These are phyloP conservation scores for Acrocephalus scirpaceus DNA, from an alignment of 2,797 vertebrate species.

Conservation along the genomic window DNA sequence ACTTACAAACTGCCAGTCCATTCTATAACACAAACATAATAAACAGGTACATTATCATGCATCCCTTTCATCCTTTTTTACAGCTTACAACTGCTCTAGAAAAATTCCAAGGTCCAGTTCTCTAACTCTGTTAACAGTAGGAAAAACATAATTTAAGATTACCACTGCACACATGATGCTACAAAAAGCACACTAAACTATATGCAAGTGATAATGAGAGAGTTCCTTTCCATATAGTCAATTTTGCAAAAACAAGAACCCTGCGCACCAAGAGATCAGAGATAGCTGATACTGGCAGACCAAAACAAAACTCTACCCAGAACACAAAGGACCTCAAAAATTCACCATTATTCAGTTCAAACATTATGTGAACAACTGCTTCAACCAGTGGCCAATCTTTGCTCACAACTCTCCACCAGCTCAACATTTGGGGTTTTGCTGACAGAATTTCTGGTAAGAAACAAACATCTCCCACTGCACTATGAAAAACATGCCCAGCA, in stretches of 20 bases:
- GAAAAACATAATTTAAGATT: background rate
- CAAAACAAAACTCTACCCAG: background rate
- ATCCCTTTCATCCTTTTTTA: background rate
- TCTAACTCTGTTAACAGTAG: background rate
- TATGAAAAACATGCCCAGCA: background rate
- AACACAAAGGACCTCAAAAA: background rate
- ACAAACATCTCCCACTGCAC: background rate
- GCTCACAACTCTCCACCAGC: background rate
- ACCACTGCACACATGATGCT: background rate
- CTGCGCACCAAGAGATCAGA: background rate
- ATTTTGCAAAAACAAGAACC: background rate
- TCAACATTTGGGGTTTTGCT: background rate
- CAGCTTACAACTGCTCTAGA: background rate
- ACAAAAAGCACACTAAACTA: background rate
- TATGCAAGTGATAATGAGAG: background rate
- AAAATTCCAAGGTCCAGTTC: background rate
- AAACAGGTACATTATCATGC: background rate
- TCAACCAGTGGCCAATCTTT: background rate
- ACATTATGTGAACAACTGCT: background rate
- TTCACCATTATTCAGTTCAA: background rate
- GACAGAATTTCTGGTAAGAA: background rate
- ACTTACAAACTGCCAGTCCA: background rate
- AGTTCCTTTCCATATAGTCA: background rate
- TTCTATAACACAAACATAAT: background rate
- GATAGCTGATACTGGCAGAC: background rate